These are phyloP conservation scores for Ptilodon capucinus DNA, from an alignment of 2,888 invertebrate species.

Conservation along the genomic window DNA sequence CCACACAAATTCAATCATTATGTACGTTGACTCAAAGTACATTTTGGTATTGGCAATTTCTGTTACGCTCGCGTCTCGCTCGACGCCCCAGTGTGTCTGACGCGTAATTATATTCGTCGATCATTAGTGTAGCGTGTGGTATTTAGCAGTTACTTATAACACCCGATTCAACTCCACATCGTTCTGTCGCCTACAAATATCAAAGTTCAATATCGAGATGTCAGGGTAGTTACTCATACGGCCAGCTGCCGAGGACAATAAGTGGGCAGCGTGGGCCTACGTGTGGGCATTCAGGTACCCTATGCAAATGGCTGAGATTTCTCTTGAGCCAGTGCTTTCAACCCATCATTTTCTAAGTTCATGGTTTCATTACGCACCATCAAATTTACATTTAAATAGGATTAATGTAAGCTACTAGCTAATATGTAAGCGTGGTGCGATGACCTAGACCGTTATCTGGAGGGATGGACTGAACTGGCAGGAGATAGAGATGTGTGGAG, in stretches of 20 bases:
- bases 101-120: no score
- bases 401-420: no score
- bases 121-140: conserved; percentile 1
- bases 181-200: conserved; percentile 23
- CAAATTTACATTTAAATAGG: not conserved
- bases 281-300: conserved; percentile 54
- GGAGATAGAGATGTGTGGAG: no score
- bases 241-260: conserved; percentile 40
- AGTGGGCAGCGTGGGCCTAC: conserved; percentile 47
- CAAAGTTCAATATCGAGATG: conserved; percentile 35
- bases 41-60: no score
- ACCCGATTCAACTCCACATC: conserved; percentile 12
- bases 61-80: no score
- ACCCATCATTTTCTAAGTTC: conserved; percentile 51
- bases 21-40: no score
- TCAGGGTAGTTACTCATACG: conserved; percentile 40
- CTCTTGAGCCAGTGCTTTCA: conserved; percentile 42
- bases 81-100: no score
- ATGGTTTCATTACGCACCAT: conserved; percentile 53
- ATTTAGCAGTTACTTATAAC: conserved; percentile 4
- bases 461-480: no score
- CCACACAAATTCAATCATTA: no score
- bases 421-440: no score
- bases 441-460: no score
- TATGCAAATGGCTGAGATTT: conserved; percentile 60